Conservation (phyloP, 2,113 vertebrate genomes). For the Pelobates fuscus region DNA sequence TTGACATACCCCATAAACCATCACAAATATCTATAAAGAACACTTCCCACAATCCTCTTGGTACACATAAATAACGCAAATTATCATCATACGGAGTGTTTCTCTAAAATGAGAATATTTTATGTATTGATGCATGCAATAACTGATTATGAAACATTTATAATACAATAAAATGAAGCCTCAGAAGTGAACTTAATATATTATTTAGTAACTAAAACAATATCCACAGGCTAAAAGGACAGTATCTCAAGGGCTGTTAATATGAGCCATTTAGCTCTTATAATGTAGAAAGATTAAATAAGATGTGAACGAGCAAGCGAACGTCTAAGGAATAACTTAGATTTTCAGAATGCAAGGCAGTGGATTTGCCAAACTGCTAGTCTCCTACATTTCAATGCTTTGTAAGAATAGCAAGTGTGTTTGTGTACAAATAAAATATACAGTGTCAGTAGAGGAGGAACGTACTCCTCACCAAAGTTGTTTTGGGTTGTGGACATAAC, state of each 20-base stretch:
- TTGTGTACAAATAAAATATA: too few species aligned
- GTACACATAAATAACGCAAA: constrained; percentile 43
- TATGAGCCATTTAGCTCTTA: constrained; percentile 12
- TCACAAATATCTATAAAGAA: constrained; percentile 44
- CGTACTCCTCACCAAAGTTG: too few species aligned
- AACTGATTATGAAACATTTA: constrained; percentile 50
- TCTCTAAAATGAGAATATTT: constrained; percentile 12
- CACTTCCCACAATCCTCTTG: constrained; percentile 17
- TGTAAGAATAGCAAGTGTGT: background rate
- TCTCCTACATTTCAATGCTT: background rate
- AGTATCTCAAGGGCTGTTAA: constrained; percentile 14
- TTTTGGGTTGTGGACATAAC: too few species aligned
- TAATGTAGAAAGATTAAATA: constrained; percentile 2
- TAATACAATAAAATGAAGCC: constrained; percentile 40
- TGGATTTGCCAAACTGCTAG: background rate
- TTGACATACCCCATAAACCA: constrained; percentile 41
- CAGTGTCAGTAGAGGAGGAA: too few species aligned
- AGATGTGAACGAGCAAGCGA: background rate
- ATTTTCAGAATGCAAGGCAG: background rate
- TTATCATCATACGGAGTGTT: constrained; percentile 21
- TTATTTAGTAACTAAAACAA: constrained; percentile 45
- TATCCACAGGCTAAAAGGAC: constrained; percentile 26
- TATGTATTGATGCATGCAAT: constrained; percentile 34
- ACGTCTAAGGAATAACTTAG: constrained; percentile 2
- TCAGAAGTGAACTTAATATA: constrained; percentile 27